Percentiles rank a stretch among this genome's conserved stretches.
Evolutionary conservation across 2,113 vertebrate species (phyloP).

Genomic region (Eublepharis macularius): DNA sequence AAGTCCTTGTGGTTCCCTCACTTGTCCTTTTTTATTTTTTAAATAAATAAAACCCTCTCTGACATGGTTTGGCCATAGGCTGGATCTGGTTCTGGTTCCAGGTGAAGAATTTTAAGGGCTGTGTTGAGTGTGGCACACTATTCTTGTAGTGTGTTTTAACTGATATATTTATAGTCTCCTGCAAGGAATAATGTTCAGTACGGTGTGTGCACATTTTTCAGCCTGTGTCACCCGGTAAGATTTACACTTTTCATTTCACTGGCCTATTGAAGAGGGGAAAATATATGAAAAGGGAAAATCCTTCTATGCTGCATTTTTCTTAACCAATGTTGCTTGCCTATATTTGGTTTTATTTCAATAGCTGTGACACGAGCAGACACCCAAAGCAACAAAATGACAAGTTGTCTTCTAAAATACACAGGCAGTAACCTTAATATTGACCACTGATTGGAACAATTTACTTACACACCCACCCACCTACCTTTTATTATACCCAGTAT

Average conservation of each 20-base stretch:
- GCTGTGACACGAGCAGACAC: constrained; percentile 13
- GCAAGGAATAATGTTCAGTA: background rate
- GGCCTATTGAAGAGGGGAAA: background rate
- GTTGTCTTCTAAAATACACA: background rate
- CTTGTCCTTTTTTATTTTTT: background rate
- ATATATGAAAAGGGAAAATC: background rate
- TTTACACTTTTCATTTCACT: constrained; percentile 30
- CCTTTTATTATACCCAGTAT: background rate
- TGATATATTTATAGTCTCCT: constrained; percentile 41
- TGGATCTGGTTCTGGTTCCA: constrained; percentile 39
- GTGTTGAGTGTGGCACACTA: constrained; percentile 1
- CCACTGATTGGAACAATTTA: fast-evolving
- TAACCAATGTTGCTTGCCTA: background rate
- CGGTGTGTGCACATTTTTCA: background rate
- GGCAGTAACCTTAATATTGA: fast-evolving
- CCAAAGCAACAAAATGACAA: background rate
- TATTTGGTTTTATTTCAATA: constrained; percentile 27
- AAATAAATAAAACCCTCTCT: background rate
- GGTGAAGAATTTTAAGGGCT: constrained; percentile 8
- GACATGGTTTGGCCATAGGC: background rate
- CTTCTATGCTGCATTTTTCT: background rate
- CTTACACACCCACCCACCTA: background rate
- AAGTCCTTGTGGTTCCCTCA: too few species aligned
- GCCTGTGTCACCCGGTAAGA: background rate
- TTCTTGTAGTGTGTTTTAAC: background rate